A percentile compares a stretch with the other conserved stretches of the same genome.
Evolutionary conservation across 1,140 invertebrate species (phyloP).

Genomic region (Lepidostoma basale): DNA sequence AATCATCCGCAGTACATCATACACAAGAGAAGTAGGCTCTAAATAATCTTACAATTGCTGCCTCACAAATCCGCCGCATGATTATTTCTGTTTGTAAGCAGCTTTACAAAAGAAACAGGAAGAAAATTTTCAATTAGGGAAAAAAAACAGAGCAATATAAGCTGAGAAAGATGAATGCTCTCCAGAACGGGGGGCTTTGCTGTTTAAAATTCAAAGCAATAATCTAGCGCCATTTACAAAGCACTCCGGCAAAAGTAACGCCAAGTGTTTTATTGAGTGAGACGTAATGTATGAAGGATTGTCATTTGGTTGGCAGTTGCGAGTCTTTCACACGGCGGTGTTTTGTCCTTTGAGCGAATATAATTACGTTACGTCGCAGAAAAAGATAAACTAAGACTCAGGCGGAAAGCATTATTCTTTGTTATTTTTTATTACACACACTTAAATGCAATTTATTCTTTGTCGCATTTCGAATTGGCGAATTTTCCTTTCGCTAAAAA

Average conservation of each 20-base stretch:
- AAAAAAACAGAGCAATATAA: conserved; percentile 34
- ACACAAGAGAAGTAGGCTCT: conserved; percentile 6
- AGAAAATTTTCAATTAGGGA: conserved; percentile 36
- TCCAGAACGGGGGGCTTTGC: conserved; percentile 33
- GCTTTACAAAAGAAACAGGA: conserved; percentile 30
- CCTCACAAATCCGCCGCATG: conserved; percentile 27
- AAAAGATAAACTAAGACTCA: too few relatives aligned
- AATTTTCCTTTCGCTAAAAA: too few relatives aligned
- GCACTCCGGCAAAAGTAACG: conserved; percentile 36
- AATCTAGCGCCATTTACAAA: conserved; percentile 43
- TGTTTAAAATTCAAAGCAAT: conserved; percentile 46
- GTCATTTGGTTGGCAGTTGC: conserved; percentile 24
- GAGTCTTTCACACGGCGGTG: conserved; percentile 4
- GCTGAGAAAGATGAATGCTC: conserved; percentile 41
- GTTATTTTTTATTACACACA: too few relatives aligned
- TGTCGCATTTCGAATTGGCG: too few relatives aligned
- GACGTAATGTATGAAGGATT: conserved; percentile 43
- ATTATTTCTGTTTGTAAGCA: conserved; percentile 29
- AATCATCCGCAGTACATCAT: conserved; percentile 5
- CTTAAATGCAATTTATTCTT: too few relatives aligned
- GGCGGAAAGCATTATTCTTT: too few relatives aligned
- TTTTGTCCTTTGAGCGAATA: neutral
- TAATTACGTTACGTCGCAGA: too few relatives aligned
- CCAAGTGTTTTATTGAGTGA: conserved; percentile 44
- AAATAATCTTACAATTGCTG: conserved; percentile 22